Conservation (phyloP, 2,797 vertebrate species). For the Myotis planiceps region DNA sequence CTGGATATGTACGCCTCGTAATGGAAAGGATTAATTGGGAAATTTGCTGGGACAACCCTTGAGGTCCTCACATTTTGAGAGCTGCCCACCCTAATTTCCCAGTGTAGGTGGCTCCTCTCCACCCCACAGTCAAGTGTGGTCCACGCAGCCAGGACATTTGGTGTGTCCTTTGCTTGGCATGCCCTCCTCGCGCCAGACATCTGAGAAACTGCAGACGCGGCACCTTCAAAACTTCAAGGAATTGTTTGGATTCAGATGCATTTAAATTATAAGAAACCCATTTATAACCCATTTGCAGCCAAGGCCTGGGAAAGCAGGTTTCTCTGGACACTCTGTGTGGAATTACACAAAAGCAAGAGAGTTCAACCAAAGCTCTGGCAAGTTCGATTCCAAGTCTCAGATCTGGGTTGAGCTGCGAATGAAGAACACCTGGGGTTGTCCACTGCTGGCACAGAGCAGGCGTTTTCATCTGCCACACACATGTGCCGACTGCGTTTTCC, state of each 20-base stretch:
- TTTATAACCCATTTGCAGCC: background rate
- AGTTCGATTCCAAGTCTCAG: background rate
- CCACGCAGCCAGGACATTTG: fast-evolving
- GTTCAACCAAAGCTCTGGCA: background rate
- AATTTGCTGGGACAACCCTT: background rate
- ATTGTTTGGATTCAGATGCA: background rate
- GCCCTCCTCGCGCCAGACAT: background rate
- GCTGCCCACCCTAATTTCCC: no score
- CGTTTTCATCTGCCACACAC: background rate
- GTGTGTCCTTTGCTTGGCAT: background rate
- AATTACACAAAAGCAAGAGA: background rate
- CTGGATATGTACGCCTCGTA: background rate
- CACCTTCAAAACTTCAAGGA: background rate
- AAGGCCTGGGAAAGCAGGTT: background rate
- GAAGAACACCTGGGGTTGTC: background rate
- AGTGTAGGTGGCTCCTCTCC: fast-evolving
- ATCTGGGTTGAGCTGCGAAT: background rate
- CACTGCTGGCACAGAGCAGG: background rate
- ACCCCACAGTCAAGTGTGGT: background rate
- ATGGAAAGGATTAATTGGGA: background rate
- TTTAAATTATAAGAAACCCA: background rate
- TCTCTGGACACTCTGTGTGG: background rate
- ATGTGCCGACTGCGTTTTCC: background rate
- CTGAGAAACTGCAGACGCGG: background rate
- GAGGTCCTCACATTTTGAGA: background rate